These are phyloP conservation scores for Ricordea florida DNA, from an alignment of 92 coral and sea anemone genomes.

Conservation along the genomic window DNA sequence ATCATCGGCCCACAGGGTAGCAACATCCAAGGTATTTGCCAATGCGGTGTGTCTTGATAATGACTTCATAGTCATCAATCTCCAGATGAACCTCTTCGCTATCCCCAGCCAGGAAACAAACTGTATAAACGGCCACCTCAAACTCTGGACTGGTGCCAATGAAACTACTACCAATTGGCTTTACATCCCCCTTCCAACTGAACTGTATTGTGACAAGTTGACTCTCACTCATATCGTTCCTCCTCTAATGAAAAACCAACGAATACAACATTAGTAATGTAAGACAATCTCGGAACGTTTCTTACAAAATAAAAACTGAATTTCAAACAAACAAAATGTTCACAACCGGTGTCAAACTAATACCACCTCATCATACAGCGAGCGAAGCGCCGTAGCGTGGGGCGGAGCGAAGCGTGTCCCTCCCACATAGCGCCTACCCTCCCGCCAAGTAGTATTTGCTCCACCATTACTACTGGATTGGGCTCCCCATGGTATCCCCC, in stretches of 20 bases:
- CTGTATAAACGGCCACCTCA: constrained; percentile 91
- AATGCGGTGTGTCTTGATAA: constrained; percentile 66
- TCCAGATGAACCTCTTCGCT: constrained; percentile 77
- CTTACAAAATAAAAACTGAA: too few species aligned
- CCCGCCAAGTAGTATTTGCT: too few species aligned
- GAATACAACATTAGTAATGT: not conserved
- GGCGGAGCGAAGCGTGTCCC: too few species aligned
- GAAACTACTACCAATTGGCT: constrained; percentile 95
- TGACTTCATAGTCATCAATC: constrained; percentile 93
- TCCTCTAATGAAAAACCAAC: constrained; percentile 52
- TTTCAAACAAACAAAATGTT: too few species aligned
- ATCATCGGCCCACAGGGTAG: constrained; percentile 72
- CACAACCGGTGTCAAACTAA: too few species aligned
- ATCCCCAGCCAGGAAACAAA: constrained; percentile 87
- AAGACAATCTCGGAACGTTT: too few species aligned
- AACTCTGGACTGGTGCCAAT: constrained; percentile 99
- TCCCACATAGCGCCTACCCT: too few species aligned
- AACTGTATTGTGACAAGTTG: constrained; percentile 92
- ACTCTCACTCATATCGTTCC: constrained; percentile 62
- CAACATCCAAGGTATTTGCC: constrained; percentile 84
- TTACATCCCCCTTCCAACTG: constrained; percentile 86
- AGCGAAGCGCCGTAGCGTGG: too few species aligned
- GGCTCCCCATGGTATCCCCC: too few species aligned
- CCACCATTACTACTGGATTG: too few species aligned
- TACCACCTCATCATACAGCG: too few species aligned